Conservation (phyloP, 2,113 vertebrate genomes). For the Zeus faber region DNA sequence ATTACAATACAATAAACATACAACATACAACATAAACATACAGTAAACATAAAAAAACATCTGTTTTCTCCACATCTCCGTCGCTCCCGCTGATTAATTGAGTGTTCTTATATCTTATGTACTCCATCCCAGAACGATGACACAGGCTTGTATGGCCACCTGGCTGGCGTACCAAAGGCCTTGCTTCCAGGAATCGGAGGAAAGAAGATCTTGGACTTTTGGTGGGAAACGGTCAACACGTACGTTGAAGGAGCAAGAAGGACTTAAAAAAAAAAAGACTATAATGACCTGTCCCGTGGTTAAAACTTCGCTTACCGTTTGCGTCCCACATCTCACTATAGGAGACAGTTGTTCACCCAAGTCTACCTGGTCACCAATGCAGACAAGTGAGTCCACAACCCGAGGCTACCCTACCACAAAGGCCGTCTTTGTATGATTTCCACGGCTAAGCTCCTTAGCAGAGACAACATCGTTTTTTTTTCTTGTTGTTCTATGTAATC, state of each 20-base stretch:
- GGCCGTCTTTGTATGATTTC: not conserved
- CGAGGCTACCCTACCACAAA: not conserved
- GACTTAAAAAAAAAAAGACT: not conserved
- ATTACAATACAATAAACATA: too few relatives aligned
- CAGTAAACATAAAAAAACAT: too few relatives aligned
- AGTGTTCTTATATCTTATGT: too few relatives aligned
- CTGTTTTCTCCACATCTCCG: too few relatives aligned
- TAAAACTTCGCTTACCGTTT: too few relatives aligned
- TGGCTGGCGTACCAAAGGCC: constrained; percentile 77
- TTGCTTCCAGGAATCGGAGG: constrained; percentile 80
- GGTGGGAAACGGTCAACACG: constrained; percentile 83
- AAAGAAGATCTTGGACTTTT: constrained; percentile 83
- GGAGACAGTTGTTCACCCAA: constrained; percentile 79
- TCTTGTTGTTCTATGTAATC: not conserved
- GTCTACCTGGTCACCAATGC: constrained; percentile 83
- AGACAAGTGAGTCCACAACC: constrained; percentile 74
- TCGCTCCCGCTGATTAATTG: too few relatives aligned
- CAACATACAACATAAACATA: too few relatives aligned
- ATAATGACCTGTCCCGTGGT: not conserved
- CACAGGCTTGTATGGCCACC: constrained; percentile 73
- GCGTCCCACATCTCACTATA: too few relatives aligned
- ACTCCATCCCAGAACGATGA: constrained; percentile 78
- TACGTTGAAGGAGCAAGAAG: constrained; percentile 43
- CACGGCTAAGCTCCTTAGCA: not conserved
- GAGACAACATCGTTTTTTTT: too few relatives aligned